Evolutionary conservation across 2,797 vertebrate genomes (phyloP).

Genomic region (Artibeus jamaicensis): DNA sequence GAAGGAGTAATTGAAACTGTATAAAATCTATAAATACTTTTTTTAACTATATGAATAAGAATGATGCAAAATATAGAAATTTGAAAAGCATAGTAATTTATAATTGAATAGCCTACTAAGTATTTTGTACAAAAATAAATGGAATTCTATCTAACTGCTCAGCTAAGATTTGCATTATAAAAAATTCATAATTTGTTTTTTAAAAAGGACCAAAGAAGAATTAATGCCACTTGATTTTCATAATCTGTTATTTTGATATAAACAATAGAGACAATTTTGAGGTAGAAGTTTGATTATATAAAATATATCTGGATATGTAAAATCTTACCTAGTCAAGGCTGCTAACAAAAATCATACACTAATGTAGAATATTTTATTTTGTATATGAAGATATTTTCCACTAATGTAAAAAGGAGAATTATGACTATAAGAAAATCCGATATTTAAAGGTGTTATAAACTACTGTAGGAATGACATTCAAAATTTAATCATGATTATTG

Average conservation of each 20-base stretch:
- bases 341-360: background rate
- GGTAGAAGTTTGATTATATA: background rate
- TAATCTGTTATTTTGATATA: background rate
- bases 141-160: background rate
- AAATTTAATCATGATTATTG: background rate
- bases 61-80: background rate
- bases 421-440: background rate
- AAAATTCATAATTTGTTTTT: background rate
- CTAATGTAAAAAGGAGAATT: background rate
- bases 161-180: background rate
- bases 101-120: background rate
- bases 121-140: background rate
- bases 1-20: background rate
- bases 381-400: background rate
- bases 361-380: background rate
- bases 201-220: background rate
- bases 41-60: background rate
- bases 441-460: background rate
- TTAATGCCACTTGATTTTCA: background rate
- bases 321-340: background rate
- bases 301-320: background rate
- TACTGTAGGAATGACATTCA: background rate
- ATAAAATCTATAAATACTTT: background rate
- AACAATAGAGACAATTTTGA: background rate
- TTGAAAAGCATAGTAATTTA: background rate